Evolutionary conservation across 2,113 vertebrate genomes (phyloP).

Genomic region (Oncorhynchus tshawytscha): DNA sequence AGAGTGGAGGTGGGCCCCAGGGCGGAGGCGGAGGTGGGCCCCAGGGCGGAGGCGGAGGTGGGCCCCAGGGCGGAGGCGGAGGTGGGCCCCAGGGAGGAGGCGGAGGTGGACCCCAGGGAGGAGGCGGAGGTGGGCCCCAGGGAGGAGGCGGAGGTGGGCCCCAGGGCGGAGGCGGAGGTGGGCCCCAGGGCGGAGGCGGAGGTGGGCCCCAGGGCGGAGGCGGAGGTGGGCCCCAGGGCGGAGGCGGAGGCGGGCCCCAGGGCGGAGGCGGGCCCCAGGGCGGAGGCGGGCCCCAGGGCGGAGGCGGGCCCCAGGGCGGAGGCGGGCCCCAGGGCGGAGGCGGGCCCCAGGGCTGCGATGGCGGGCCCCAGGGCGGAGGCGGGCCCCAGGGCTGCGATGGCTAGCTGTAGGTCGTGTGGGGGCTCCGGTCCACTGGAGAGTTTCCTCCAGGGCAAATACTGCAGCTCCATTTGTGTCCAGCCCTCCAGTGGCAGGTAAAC

Average conservation of each 20-base stretch:
- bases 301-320: conserved; percentile 2
- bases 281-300: conserved; percentile 27
- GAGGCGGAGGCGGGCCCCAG: conserved; percentile 41
- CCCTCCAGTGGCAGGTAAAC: conserved; percentile 76
- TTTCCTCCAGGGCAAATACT: conserved; percentile 78
- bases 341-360: no score
- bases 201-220: conserved; percentile 24
- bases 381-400: conserved; percentile 50
- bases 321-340: conserved; percentile 23
- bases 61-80: conserved; percentile 28
- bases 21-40: no score
- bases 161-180: conserved; percentile 11
- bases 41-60: conserved; percentile 16
- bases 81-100: conserved; percentile 22
- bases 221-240: background rate
- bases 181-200: no score
- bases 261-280: conserved; percentile 27
- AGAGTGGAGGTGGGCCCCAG: background rate
- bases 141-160: conserved; percentile 31
- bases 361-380: conserved; percentile 19
- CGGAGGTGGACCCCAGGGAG: conserved; percentile 18
- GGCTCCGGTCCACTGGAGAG: conserved; percentile 62
- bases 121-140: conserved; percentile 16
- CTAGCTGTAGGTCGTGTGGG: conserved; percentile 69
- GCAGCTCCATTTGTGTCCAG: conserved; percentile 70